These are phyloP conservation scores for Chloebia gouldiae DNA, from an alignment of 2,113 vertebrate species.

Conservation along the genomic window DNA sequence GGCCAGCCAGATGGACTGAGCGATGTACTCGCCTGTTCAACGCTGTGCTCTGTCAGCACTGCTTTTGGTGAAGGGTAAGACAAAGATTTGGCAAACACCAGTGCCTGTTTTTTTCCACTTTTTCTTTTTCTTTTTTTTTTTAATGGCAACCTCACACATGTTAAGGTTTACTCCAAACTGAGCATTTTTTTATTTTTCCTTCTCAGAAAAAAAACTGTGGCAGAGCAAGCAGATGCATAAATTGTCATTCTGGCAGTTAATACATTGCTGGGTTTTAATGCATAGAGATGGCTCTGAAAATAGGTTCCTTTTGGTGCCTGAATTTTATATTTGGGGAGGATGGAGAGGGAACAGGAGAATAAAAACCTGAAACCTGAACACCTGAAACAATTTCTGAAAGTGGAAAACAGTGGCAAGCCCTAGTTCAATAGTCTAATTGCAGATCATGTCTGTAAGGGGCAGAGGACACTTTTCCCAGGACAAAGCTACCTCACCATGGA, in stretches of 20 bases:
- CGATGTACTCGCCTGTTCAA: accelerated
- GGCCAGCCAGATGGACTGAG: not conserved
- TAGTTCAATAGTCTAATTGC: not conserved
- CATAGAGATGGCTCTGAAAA: not conserved
- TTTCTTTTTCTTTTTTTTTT: not conserved
- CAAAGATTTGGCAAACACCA: not conserved
- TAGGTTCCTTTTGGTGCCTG: not conserved
- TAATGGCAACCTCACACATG: not conserved
- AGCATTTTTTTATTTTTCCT: not conserved
- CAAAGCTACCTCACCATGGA: not conserved
- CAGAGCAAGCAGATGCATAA: not conserved
- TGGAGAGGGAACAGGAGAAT: not conserved
- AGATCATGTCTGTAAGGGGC: not conserved
- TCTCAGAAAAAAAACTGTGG: not conserved
- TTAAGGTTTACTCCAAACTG: not conserved
- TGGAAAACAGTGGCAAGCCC: not conserved
- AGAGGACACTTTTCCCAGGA: not conserved
- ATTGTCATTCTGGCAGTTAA: not conserved
- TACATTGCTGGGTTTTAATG: not conserved
- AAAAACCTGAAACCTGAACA: not conserved
- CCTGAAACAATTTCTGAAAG: not conserved
- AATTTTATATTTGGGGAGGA: not conserved
- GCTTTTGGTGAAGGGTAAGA: not conserved
- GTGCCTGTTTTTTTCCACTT: not conserved
- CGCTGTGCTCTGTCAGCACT: not conserved